Evolutionary conservation across 2,888 invertebrate genomes (phyloP).

Genomic region (Torymus texanus): DNA sequence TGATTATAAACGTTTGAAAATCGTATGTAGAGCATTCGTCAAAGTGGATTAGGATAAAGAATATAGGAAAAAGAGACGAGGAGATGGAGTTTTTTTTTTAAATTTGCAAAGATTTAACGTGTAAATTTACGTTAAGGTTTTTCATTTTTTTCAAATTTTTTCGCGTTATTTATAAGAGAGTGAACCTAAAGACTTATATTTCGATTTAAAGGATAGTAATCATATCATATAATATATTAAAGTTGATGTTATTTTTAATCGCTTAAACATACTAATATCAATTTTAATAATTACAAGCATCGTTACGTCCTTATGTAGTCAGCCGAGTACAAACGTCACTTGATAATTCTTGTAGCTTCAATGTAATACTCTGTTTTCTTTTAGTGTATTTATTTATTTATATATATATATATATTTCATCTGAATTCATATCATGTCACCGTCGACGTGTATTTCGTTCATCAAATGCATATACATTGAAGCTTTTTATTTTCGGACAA

Average conservation of each 20-base stretch:
- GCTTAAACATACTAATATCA: slow-evolving; percentile 74
- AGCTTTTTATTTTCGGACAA: slow-evolving; percentile 57
- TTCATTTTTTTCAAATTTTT: slow-evolving; percentile 54
- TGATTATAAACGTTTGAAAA: slow-evolving; percentile 67
- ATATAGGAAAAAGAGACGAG: slow-evolving; percentile 47
- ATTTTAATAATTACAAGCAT: slow-evolving; percentile 74
- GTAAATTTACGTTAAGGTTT: slow-evolving; percentile 61
- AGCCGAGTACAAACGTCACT: slow-evolving; percentile 69
- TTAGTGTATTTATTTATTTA: slow-evolving; percentile 50
- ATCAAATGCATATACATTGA: slow-evolving; percentile 56
- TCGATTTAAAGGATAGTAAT: slow-evolving; percentile 69
- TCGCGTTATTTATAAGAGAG: slow-evolving; percentile 54
- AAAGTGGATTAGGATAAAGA: slow-evolving; percentile 45
- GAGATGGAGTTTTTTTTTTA: slow-evolving; percentile 45
- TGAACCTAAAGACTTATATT: slow-evolving; percentile 68
- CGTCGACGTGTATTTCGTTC: slow-evolving; percentile 45
- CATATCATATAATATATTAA: slow-evolving; percentile 72
- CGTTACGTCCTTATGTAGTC: slow-evolving; percentile 73
- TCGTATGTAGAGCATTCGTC: slow-evolving; percentile 56
- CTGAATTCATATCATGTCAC: slow-evolving; percentile 52
- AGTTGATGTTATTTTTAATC: slow-evolving; percentile 73
- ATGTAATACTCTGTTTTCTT: slow-evolving; percentile 58
- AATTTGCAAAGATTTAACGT: slow-evolving; percentile 47
- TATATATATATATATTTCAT: slow-evolving; percentile 55
- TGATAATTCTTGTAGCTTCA: slow-evolving; percentile 63